phyloP scores from a whole-genome alignment of 2,888 invertebrate species.

The Selenia dentaria region DNA sequence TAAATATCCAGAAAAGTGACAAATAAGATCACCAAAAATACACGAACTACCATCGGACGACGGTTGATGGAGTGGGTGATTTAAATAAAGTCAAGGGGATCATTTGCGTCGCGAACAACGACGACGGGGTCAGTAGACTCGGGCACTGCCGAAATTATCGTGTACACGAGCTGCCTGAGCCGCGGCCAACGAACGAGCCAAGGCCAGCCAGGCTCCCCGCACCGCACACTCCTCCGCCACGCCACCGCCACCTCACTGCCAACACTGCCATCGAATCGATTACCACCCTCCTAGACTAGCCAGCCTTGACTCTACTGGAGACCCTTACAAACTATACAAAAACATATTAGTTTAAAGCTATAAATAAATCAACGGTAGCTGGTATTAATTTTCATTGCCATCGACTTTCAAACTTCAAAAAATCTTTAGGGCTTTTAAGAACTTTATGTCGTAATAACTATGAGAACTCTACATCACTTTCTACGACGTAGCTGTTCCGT shows the following conservation, averaged over 20 bases:
- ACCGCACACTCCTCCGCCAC: not conserved
- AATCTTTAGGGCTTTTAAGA: too few species aligned
- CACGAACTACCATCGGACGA: conserved; percentile 33
- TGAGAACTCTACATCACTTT: too few species aligned
- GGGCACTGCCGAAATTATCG: conserved; percentile 79
- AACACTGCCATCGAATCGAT: conserved; percentile 35
- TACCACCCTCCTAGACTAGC: conserved; percentile 26
- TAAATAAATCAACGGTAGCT: not conserved
- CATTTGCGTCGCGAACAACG: conserved; percentile 78
- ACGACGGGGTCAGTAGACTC: conserved; percentile 82
- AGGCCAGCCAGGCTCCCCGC: conserved; percentile 64
- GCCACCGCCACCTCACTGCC: conserved; percentile 30
- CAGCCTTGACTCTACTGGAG: conserved; percentile 16
- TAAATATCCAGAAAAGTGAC: not conserved
- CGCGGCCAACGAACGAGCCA: conserved; percentile 77
- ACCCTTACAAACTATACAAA: conserved; percentile 7
- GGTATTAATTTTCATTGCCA: too few species aligned
- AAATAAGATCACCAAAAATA: conserved; percentile 16
- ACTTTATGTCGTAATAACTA: too few species aligned
- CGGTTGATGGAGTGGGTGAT: conserved; percentile 56
- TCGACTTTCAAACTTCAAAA: too few species aligned
- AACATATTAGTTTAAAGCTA: not conserved
- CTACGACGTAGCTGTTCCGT: not conserved
- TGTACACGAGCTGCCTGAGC: conserved; percentile 73
- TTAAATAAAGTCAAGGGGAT: conserved; percentile 83